A percentile compares a stretch with the other conserved stretches of the same genome.
These are phyloP conservation scores for Crocuta crocuta DNA, from an alignment of 2,113 vertebrate species.

Conservation along the genomic window DNA sequence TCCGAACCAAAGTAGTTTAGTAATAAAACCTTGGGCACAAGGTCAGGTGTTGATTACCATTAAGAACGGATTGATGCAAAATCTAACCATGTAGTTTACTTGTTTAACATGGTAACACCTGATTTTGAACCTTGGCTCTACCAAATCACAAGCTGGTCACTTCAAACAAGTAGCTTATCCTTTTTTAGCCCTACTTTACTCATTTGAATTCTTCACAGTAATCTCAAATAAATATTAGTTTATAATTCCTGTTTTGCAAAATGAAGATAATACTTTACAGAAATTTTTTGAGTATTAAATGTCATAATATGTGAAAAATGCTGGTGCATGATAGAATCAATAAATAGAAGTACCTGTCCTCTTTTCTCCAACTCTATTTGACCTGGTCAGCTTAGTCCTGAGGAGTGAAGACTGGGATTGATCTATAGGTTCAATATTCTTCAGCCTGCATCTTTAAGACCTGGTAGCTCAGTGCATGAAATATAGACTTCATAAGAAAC, in stretches of 20 bases:
- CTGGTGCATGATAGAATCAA: background rate
- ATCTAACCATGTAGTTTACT: background rate
- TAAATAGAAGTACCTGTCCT: background rate
- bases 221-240: background rate
- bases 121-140: background rate
- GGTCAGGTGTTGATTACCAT: background rate
- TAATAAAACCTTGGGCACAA: background rate
- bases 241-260: background rate
- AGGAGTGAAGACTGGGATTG: background rate
- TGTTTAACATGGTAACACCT: background rate
- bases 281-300: background rate
- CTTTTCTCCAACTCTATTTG: background rate
- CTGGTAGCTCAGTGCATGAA: background rate
- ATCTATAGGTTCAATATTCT: background rate
- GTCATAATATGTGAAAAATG: background rate
- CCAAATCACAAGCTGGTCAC: background rate
- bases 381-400: background rate
- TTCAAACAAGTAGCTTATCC: background rate
- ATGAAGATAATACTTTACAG: background rate
- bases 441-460: background rate
- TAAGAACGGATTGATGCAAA: background rate
- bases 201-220: background rate
- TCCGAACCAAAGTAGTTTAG: background rate
- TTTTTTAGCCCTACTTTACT: background rate
- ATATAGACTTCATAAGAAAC: background rate